Conservation (phyloP, 2,113 vertebrate species). For the Esox niger region DNA sequence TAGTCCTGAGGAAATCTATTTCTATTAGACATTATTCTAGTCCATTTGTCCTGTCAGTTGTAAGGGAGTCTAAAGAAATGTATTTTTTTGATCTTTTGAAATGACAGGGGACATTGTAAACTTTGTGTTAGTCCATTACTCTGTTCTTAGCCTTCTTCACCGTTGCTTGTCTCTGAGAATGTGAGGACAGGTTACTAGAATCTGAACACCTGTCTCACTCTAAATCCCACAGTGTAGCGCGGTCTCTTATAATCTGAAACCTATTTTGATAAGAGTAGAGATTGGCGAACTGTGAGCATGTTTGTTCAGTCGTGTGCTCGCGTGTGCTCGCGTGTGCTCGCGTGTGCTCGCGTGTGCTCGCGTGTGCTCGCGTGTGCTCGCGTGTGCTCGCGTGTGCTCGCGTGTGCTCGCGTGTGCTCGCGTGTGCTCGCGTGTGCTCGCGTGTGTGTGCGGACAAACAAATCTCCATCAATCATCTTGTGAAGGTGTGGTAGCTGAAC, state of each 20-base stretch:
- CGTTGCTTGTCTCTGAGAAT: not conserved
- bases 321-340: too few relatives aligned
- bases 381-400: too few relatives aligned
- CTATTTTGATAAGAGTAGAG: constrained; percentile 39
- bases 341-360: too few relatives aligned
- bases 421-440: too few relatives aligned
- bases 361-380: too few relatives aligned
- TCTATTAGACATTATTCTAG: not conserved
- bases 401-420: too few relatives aligned
- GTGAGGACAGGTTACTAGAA: not conserved
- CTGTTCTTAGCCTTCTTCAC: not conserved
- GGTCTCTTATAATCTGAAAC: too few relatives aligned
- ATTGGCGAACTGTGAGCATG: constrained; percentile 43
- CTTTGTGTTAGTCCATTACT: not conserved
- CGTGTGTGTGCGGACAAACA: not conserved
- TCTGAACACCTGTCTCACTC: constrained; percentile 30
- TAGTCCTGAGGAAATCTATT: constrained; percentile 40
- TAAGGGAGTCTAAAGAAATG: not conserved
- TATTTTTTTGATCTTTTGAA: not conserved
- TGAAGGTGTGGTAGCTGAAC: too few relatives aligned
- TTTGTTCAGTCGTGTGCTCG: too few relatives aligned
- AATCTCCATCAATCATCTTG: constrained; percentile 19
- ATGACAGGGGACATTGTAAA: too few relatives aligned
- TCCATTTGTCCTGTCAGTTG: not conserved
- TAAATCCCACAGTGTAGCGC: constrained; percentile 11